These are phyloP conservation scores for Scelioninae gen. 1 DNA, from an alignment of 2,888 invertebrate species.

Conservation along the genomic window DNA sequence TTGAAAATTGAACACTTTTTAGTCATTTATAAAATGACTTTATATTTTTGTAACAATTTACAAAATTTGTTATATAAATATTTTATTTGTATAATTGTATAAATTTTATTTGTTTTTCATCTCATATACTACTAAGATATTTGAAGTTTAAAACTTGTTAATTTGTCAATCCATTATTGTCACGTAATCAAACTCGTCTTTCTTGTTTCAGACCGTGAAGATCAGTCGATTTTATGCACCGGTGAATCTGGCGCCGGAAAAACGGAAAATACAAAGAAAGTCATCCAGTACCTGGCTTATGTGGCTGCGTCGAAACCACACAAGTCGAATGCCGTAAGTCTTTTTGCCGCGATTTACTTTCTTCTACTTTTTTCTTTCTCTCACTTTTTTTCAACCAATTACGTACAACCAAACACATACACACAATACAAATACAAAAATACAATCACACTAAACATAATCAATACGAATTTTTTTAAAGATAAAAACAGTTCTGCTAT, in stretches of 20 bases:
- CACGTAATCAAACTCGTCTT: constrained; percentile 21
- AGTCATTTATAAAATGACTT: too few species aligned
- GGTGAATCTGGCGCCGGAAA: constrained; percentile 99
- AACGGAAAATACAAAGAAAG: constrained; percentile 99
- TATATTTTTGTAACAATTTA: too few species aligned
- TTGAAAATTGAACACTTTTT: too few species aligned
- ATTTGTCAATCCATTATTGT: constrained; percentile 34
- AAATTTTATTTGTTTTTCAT: too few species aligned
- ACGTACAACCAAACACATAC: constrained; percentile 9
- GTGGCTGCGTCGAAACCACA: constrained; percentile 98
- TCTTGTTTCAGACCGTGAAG: constrained; percentile 94
- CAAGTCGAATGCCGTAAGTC: constrained; percentile 94
- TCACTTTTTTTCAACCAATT: constrained; percentile 31
- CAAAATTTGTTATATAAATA: too few species aligned
- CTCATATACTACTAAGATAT: background rate
- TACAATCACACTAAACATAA: background rate
- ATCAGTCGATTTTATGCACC: constrained; percentile 99
- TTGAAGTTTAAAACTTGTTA: constrained; percentile 3
- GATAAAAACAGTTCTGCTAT: background rate
- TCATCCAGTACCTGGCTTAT: constrained; percentile 99
- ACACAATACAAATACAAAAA: constrained; percentile 34
- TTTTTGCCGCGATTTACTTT: constrained; percentile 46
- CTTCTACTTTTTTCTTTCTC: constrained; percentile 39
- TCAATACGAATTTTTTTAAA: background rate
- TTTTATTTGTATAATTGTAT: too few species aligned